These are phyloP conservation scores for Hyperopisus bebe DNA, from an alignment of 2,113 vertebrate genomes.

Conservation along the genomic window DNA sequence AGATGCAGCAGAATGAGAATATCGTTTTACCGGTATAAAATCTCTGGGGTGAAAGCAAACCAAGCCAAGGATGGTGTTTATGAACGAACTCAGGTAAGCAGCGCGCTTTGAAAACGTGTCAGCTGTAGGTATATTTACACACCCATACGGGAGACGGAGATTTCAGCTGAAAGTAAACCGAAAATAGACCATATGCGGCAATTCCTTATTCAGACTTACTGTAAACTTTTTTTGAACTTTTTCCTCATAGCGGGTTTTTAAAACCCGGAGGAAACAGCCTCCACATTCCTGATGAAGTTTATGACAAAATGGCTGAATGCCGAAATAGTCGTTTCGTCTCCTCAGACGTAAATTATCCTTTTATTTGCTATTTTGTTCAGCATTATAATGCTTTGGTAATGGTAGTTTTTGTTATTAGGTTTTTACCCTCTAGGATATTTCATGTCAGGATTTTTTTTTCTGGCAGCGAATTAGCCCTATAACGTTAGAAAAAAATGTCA, in stretches of 20 bases:
- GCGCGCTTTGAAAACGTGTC: background rate
- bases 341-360: background rate
- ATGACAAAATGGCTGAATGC: conserved; percentile 5
- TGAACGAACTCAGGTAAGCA: background rate
- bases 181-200: background rate
- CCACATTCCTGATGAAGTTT: background rate
- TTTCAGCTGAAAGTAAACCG: background rate
- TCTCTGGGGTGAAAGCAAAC: background rate
- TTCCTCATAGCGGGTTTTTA: background rate
- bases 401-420: background rate
- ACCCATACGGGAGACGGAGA: background rate
- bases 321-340: background rate
- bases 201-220: background rate
- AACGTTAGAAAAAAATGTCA: background rate
- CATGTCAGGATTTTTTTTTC: background rate
- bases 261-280: background rate
- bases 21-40: background rate
- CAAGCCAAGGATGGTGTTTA: background rate
- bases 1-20: background rate
- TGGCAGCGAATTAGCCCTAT: background rate
- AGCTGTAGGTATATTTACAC: background rate
- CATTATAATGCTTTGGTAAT: background rate
- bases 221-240: background rate
- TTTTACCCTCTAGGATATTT: background rate
- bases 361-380: background rate